These are phyloP conservation scores for Stichodactyla mertensii DNA, from an alignment of 64 coral and sea anemone genomes.

Conservation along the genomic window DNA sequence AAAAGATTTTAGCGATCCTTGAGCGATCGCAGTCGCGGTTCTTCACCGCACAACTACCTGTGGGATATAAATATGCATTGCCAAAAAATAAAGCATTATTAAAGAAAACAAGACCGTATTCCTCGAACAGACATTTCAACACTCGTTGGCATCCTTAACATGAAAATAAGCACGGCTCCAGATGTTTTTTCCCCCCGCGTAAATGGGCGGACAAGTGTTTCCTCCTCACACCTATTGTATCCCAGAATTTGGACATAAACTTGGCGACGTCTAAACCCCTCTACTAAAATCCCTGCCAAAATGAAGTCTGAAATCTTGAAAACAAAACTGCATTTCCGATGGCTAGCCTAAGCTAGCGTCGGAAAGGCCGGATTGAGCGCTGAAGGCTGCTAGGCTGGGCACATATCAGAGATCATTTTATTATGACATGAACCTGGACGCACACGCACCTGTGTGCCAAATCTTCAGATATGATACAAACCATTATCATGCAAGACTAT, in stretches of 20 bases:
- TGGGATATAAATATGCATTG: not conserved
- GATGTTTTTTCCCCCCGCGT: not conserved
- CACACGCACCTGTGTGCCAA: not conserved
- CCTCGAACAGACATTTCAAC: not conserved
- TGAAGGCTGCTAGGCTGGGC: no score
- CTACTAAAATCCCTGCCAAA: not conserved
- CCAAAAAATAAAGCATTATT: not conserved
- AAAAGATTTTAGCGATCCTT: not conserved
- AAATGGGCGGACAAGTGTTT: not conserved
- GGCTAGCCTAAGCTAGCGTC: no score
- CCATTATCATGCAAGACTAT: not conserved
- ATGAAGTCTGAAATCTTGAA: not conserved
- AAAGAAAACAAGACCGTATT: not conserved
- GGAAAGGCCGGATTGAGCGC: no score
- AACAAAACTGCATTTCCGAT: not conserved
- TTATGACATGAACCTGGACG: not conserved
- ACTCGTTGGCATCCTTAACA: constrained; percentile 10
- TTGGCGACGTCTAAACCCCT: not conserved
- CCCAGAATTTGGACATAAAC: not conserved
- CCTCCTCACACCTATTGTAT: constrained; percentile 5
- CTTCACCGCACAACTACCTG: not conserved
- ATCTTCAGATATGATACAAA: not conserved
- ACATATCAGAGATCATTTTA: no score
- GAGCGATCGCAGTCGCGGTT: not conserved
- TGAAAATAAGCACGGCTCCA: not conserved